Evolutionary conservation across 2,797 vertebrate species (phyloP).

Genomic region (Tachyglossus aculeatus): DNA sequence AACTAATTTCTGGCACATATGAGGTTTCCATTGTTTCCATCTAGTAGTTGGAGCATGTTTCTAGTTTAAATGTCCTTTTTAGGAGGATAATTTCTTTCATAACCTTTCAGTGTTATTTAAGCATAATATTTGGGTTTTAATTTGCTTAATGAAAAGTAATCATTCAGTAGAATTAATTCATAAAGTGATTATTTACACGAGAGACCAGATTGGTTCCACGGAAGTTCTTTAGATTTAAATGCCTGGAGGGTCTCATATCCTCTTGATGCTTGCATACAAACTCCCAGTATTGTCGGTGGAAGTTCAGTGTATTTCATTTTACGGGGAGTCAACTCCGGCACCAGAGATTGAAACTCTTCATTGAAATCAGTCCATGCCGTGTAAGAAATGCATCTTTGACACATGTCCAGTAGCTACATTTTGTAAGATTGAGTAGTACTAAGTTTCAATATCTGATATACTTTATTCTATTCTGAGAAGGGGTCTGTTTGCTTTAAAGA

Average conservation of each 20-base stretch:
- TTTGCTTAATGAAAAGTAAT: slow-evolving; percentile 8
- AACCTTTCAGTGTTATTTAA: slow-evolving; percentile 12
- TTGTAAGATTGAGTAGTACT: too few relatives aligned
- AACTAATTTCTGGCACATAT: too few relatives aligned
- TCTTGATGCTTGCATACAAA: not conserved
- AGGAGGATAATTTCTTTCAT: not conserved
- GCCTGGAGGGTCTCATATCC: not conserved
- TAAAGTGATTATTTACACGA: slow-evolving; percentile 10
- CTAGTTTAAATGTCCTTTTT: not conserved
- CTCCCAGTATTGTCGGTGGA: not conserved
- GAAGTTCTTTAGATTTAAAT: slow-evolving; percentile 14
- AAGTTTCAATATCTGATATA: too few relatives aligned
- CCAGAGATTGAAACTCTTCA: slow-evolving; percentile 19
- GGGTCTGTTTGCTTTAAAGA: too few relatives aligned
- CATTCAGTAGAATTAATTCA: slow-evolving; percentile 7
- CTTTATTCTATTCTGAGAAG: too few relatives aligned
- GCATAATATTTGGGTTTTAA: slow-evolving; percentile 12
- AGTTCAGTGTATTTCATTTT: not conserved
- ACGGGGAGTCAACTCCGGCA: not conserved
- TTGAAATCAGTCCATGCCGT: slow-evolving; percentile 11
- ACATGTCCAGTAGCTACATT: not conserved
- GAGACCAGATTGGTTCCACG: not conserved
- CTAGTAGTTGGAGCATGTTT: too few relatives aligned
- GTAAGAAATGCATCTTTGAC: slow-evolving; percentile 5
- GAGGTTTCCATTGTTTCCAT: too few relatives aligned